Evolutionary conservation across 30 jellyfish, hydroid and myxozoan species (phyloP).

Genomic region (Clytia hemisphaerica): DNA sequence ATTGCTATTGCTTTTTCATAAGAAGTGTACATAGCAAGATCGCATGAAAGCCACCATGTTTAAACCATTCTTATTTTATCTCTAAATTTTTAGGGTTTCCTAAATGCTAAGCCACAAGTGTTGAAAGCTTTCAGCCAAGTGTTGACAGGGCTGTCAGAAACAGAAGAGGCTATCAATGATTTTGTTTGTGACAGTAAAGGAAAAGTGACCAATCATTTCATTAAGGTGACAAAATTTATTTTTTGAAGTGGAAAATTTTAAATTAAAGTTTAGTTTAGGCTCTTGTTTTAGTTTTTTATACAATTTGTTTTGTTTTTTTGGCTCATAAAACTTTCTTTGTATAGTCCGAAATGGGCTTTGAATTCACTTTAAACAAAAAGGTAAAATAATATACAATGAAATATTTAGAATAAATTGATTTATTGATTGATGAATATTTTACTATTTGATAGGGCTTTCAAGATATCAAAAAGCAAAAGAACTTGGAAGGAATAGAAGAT

Average conservation of each 20-base stretch:
- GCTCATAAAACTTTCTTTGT: too few species aligned
- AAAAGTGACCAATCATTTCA: not conserved
- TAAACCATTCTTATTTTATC: too few species aligned
- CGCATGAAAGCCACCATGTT: too few species aligned
- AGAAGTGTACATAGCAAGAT: too few species aligned
- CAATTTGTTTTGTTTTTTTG: too few species aligned
- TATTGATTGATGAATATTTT: not conserved
- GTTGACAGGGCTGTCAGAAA: not conserved
- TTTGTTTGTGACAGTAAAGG: not conserved
- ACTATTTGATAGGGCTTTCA: not conserved
- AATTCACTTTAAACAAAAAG: too few species aligned
- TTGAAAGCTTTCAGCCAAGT: not conserved
- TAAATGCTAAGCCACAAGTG: not conserved
- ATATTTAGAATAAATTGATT: too few species aligned
- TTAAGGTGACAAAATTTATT: not conserved
- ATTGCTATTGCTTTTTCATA: too few species aligned
- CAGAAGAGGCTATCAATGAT: not conserved
- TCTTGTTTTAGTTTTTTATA: too few species aligned
- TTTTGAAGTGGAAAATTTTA: not conserved
- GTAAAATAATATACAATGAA: too few species aligned
- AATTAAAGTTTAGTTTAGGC: not conserved
- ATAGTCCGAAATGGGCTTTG: too few species aligned
- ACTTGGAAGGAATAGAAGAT: not conserved
- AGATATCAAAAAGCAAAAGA: not conserved
- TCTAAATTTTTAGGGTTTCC: slow-evolving; percentile 5